Evolutionary conservation across 2,888 invertebrate genomes (phyloP), one percentile per base, ranked within the genome.

Genomic region (Chrysotoxum bicinctum): DNA sequence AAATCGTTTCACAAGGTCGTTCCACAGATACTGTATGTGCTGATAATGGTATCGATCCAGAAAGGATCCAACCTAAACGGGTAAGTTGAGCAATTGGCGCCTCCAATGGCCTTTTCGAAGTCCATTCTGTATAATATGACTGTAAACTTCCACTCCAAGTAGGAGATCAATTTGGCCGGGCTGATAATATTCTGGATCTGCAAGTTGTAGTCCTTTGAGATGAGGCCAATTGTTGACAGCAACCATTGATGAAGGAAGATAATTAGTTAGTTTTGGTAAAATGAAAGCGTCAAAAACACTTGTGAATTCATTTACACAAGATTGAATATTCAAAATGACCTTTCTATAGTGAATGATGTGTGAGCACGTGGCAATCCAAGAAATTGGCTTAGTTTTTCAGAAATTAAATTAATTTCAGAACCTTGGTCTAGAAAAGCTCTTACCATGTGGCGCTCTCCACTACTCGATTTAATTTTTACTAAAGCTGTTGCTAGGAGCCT

Each of bases 81-180:
- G 69, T 77, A 32, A 32, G n/a, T 62, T 75, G 74, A 43, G 74
- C 74, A 4, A 80, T 69, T 50, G 52, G 62, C 14, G 73, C 40
- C 1, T 16, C 60, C 12, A 7, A 26, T 43, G 64, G 48, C 12
- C 74, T 58, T 74, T 80, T 43, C 48, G 30, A 35, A 80, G 16
- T 19, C 74, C 60, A n/a, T 68, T n/a, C n/a, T n/a, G n/a, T n/a
- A n/a, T n/a, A n/a, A n/a, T n/a, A n/a, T n/a, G n/a, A n/a, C n/a
- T n/a, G n/a, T n/a, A n/a, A n/a, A n/a, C n/a, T n/a, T n/a, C n/a
- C n/a, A n/a, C n/a, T n/a, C n/a, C n/a, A n/a, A n/a, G n/a, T n/a
- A n/a, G n/a, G n/a, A n/a, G n/a, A n/a, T n/a, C n/a, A n/a, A n/a
- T n/a, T n/a, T n/a, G n/a, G n/a, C n/a, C n/a, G n/a, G n/a, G n/a